Percentiles rank a stretch among this genome's conserved stretches.
Evolutionary conservation across 1,140 invertebrate genomes (phyloP).

Genomic region (Gryllus bimaculatus): DNA sequence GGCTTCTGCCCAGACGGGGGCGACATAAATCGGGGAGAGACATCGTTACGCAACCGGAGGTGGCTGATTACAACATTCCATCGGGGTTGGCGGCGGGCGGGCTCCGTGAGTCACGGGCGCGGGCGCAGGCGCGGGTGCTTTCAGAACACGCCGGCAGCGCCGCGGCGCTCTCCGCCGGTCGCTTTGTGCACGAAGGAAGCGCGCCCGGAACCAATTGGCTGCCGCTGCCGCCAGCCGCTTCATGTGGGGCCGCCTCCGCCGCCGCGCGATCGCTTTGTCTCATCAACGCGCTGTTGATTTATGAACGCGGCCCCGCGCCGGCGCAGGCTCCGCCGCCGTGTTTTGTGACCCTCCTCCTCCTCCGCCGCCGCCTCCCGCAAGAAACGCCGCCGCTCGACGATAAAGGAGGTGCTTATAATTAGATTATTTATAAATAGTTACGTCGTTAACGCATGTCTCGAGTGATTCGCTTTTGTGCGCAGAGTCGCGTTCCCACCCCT

Average conservation of each 20-base stretch:
- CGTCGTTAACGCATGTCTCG: not conserved
- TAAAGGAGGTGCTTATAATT: slow-evolving; percentile 1
- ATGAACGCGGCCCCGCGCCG: not conserved
- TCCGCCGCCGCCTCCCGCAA: not conserved
- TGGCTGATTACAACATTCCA: not conserved
- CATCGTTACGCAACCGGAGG: not conserved
- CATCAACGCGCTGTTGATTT: not conserved
- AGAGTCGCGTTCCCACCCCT: too few species aligned
- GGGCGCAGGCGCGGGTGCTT: not conserved
- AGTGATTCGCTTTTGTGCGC: not conserved
- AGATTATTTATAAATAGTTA: slow-evolving; percentile 6
- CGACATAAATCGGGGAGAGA: too few species aligned
- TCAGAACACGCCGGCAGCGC: not conserved
- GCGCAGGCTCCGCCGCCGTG: not conserved
- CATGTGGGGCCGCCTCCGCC: not conserved
- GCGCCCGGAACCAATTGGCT: not conserved
- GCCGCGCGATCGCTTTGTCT: not conserved
- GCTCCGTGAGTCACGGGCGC: too few species aligned
- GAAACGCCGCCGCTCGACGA: not conserved
- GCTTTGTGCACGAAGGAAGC: not conserved
- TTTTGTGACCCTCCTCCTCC: not conserved
- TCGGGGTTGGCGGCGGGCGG: not conserved
- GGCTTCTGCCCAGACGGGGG: not conserved
- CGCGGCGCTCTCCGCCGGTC: too few species aligned
- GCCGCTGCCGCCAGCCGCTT: not conserved